Conservation (phyloP, 2,888 invertebrate genomes). For the Pachliopta kotzebuea region DNA sequence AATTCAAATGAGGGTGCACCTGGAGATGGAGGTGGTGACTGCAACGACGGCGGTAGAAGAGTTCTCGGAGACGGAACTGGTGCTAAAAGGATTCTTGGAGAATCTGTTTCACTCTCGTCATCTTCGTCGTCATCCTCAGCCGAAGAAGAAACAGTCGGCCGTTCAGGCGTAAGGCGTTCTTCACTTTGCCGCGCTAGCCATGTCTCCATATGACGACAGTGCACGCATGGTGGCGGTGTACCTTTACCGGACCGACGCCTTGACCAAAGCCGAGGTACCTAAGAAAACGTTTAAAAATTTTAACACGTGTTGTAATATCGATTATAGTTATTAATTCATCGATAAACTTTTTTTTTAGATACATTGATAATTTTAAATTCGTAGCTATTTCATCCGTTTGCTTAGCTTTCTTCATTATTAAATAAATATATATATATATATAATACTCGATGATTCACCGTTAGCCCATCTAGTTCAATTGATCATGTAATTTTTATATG, state of each 20-base stretch:
- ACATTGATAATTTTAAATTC: not conserved
- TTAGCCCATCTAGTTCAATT: no score
- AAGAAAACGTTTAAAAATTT: conserved; percentile 35
- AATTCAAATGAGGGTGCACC: conserved; percentile 81
- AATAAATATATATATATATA: no score
- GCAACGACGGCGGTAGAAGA: conserved; percentile 52
- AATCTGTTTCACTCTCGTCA: conserved; percentile 67
- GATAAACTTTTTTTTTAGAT: no score
- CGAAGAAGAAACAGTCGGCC: conserved; percentile 59
- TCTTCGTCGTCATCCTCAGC: conserved; percentile 76
- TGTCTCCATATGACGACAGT: conserved; percentile 88
- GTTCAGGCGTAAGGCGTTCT: conserved; percentile 64
- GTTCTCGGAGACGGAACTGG: conserved; percentile 66
- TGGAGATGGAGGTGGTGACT: conserved; percentile 77
- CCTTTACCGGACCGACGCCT: conserved; percentile 83
- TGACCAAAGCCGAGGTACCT: conserved; percentile 84
- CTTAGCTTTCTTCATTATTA: not conserved
- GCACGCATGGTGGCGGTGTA: conserved; percentile 86
- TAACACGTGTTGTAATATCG: not conserved
- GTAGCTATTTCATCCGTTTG: not conserved
- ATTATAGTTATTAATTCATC: not conserved
- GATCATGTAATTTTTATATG: no score
- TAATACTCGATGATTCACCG: no score
- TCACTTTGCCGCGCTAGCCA: conserved; percentile 81
- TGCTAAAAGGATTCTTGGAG: conserved; percentile 84